phyloP scores from a whole-genome alignment of 2,113 vertebrate genomes.

The Hemichromis elongatus region DNA sequence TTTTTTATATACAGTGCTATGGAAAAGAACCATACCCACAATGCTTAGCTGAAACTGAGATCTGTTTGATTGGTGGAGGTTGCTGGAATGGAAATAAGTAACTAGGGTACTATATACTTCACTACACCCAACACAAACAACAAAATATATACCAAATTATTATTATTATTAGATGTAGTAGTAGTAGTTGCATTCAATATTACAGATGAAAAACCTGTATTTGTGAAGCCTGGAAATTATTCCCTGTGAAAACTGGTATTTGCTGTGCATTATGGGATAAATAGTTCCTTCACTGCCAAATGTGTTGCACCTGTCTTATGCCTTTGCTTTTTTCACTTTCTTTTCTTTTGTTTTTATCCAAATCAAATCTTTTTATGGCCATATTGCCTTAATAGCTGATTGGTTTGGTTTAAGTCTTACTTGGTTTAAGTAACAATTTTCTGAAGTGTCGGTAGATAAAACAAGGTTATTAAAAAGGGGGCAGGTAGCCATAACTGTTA shows the following conservation, averaged over 20 bases:
- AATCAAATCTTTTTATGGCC: background rate
- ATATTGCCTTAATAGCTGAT: background rate
- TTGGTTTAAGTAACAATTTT: background rate
- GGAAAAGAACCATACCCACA: background rate
- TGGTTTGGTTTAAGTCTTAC: background rate
- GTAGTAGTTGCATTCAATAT: background rate
- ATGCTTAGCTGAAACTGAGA: background rate
- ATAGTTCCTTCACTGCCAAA: background rate
- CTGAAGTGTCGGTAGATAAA: background rate
- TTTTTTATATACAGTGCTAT: background rate
- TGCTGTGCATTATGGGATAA: background rate
- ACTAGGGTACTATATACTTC: background rate
- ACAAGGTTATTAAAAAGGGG: background rate
- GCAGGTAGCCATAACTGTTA: background rate
- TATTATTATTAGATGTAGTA: background rate
- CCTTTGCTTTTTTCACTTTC: background rate
- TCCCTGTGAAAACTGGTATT: background rate
- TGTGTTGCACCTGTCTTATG: background rate
- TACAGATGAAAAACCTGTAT: background rate
- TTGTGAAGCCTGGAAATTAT: background rate
- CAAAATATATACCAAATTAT: background rate
- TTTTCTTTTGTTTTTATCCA: background rate
- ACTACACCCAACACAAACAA: background rate
- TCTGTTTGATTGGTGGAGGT: background rate
- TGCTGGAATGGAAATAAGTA: background rate